Base-by-base conservation (phyloP, 2,888 invertebrate genomes). In the Zootermopsis nevadensis region DNA sequence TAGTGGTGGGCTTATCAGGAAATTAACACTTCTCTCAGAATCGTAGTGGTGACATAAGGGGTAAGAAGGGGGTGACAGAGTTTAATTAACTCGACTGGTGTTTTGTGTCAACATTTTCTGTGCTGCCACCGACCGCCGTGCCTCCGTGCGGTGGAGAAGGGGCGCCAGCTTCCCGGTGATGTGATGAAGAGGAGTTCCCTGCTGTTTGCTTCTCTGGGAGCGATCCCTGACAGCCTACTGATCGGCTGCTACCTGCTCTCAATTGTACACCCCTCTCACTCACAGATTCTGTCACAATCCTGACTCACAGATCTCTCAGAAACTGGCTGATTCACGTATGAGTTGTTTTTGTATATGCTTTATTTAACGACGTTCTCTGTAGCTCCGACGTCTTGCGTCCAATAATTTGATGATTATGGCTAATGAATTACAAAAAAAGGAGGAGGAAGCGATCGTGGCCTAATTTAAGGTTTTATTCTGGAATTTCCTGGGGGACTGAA, bases 41-140 rank as follows among this genome's bases (percentile, higher is more conserved):
- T 38, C 69, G 31, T 33, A 33, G 69, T 69, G 69, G 15, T 30
- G 66, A 66, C 66, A 66, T 66, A 88, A 88, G 88, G 88, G 81
- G 84, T 66, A 38, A 66, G 60, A 80, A 35, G 60, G 72, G 69
- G 66, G 48, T 74, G 72, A 74, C 69, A 77, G 82, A 82, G 82
- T 88, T 88, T 88, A 88, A 88, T 88, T 88, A 88, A 88, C 87
- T 87, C 87, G 86, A 86, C 86, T 87, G 86, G 85, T 85, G 86
- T 87, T 87, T 88, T 88, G 87, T 88, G 88, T 88, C 88, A 88
- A 88, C 88, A 88, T 87, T 87, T 87, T 87, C 87, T 86, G 86
- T 85, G 85, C 85, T 85, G 85, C 85, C 3, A 19, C 30, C 69
- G 69, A 15, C 69, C 15, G 22, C 33, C 33, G 42, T 74, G 55